Evolutionary conservation across 2,888 invertebrate species (phyloP).

Genomic region (Eupithecia inturbata): DNA sequence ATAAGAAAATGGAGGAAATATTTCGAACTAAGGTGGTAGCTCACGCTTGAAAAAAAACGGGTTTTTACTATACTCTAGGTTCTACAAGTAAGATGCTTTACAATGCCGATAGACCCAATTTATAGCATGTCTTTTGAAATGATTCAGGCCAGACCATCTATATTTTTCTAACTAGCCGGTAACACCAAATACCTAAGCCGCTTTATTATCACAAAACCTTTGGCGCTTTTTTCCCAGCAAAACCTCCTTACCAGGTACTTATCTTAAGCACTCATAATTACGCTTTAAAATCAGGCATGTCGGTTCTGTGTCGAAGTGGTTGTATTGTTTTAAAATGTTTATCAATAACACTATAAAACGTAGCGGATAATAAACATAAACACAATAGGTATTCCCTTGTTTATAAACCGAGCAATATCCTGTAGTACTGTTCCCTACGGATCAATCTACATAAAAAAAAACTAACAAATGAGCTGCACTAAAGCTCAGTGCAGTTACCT

Average conservation of each 20-base stretch:
- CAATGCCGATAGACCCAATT: not conserved
- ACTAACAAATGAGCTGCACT: slow-evolving; percentile 31
- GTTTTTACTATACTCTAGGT: no score
- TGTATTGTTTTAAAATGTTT: not conserved
- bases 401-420: slow-evolving; percentile 10
- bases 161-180: not conserved
- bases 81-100: no score
- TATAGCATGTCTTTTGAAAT: not conserved
- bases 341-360: not conserved
- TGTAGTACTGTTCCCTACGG: slow-evolving; percentile 27
- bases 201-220: not conserved
- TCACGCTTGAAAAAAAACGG: no score
- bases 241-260: not conserved
- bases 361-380: not conserved
- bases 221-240: not conserved
- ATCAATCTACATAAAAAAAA: slow-evolving; percentile 36
- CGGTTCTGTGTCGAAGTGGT: not conserved
- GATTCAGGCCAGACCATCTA: not conserved
- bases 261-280: not conserved
- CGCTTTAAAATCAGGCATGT: not conserved
- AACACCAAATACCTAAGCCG: not conserved
- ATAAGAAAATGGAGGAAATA: not conserved
- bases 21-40: no score
- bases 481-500: slow-evolving; percentile 25
- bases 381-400: slow-evolving; percentile 4